These are phyloP conservation scores for Prosapia bicincta DNA, from an alignment of 2,888 invertebrate species.

Conservation along the genomic window DNA sequence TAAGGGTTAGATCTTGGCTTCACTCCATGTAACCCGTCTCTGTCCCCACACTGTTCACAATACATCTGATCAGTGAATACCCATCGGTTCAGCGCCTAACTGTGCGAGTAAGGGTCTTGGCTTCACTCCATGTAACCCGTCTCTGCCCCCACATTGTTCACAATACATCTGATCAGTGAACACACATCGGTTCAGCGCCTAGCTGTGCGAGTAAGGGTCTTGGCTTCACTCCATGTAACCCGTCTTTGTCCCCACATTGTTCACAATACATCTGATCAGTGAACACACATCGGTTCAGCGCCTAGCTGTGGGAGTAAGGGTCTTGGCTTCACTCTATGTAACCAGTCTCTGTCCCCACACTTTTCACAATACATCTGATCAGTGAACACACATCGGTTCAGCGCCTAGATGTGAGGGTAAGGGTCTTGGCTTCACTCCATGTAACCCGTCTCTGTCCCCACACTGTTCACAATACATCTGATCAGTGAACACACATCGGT, in stretches of 20 bases:
- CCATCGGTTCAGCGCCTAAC: too few species aligned
- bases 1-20: too few species aligned
- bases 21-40: too few species aligned
- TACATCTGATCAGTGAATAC: too few species aligned
- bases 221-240: background rate
- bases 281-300: background rate
- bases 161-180: background rate
- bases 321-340: slow-evolving; percentile 10
- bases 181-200: background rate
- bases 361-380: slow-evolving; percentile 7
- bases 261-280: background rate
- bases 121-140: background rate
- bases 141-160: slow-evolving; percentile 9
- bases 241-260: background rate
- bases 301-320: slow-evolving; percentile 9
- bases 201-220: background rate
- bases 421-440: background rate
- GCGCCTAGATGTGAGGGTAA: background rate
- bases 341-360: slow-evolving; percentile 16
- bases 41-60: too few species aligned
- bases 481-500: background rate
- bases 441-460: slow-evolving; percentile 3
- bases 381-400: background rate
- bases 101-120: too few species aligned
- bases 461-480: slow-evolving; percentile 6